Conservation (phyloP, 2,888 invertebrate species). For the Steinernema hermaphroditum region DNA sequence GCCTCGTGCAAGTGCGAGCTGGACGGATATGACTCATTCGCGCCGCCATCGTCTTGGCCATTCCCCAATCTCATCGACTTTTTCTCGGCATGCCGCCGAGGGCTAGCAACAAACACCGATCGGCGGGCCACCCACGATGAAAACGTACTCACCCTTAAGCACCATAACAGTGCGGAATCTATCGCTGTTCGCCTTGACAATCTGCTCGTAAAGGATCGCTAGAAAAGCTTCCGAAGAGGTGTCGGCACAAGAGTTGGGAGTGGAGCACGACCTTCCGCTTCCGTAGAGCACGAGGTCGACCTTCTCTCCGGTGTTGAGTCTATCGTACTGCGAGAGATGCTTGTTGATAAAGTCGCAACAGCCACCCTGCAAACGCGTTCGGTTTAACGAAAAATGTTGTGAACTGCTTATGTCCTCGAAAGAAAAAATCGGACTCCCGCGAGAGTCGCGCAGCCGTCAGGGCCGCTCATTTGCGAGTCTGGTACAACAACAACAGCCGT, state of each 20-base stretch:
- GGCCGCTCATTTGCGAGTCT: neutral
- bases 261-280: neutral
- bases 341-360: slow-evolving; percentile 12
- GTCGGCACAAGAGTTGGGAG: neutral
- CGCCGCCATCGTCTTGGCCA: slow-evolving; percentile 27
- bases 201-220: neutral
- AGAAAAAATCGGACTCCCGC: neutral
- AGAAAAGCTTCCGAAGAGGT: neutral
- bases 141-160: slow-evolving; percentile 13
- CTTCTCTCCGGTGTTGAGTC: neutral
- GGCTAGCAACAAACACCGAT: neutral
- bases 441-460: neutral
- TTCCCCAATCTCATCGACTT: slow-evolving; percentile 22
- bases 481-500: slow-evolving; percentile 18
- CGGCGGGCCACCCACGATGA: slow-evolving; percentile 5
- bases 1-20: slow-evolving; percentile 23
- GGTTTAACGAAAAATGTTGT: neutral
- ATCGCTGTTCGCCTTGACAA: neutral
- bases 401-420: too few species aligned
- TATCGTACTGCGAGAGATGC: neutral
- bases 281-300: slow-evolving; percentile 25
- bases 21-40: slow-evolving; percentile 22
- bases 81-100: neutral
- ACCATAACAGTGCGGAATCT: slow-evolving; percentile 11
- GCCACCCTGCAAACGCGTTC: slow-evolving; percentile 2